phyloP scores from a whole-genome alignment of 2,113 vertebrate species.

The Calonectris borealis region DNA sequence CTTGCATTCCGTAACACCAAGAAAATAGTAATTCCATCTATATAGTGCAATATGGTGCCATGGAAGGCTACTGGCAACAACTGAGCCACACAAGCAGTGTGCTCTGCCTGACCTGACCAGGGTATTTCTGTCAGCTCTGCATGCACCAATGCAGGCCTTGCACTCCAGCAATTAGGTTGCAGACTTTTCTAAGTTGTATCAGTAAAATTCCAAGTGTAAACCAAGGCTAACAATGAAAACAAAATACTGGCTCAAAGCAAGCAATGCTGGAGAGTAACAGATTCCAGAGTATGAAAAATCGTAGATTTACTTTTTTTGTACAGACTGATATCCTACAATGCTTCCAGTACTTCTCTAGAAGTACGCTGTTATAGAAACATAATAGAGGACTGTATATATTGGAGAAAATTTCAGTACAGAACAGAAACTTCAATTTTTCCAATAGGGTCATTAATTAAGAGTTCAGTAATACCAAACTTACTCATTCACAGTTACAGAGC shows the following conservation, averaged over 20 bases:
- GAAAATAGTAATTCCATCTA: not conserved
- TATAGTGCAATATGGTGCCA: not conserved
- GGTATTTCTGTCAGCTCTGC: not conserved
- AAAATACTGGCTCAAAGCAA: not conserved
- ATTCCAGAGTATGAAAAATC: not conserved
- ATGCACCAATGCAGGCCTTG: not conserved
- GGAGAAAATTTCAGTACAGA: not conserved
- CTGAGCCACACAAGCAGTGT: not conserved
- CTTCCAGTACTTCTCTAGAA: not conserved
- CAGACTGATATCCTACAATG: not conserved
- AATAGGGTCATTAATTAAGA: not conserved
- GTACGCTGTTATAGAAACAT: not conserved
- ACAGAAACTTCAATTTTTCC: not conserved
- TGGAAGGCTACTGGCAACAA: not conserved
- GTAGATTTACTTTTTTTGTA: not conserved
- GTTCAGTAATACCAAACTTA: not conserved
- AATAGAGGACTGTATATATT: not conserved
- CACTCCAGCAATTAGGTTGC: not conserved
- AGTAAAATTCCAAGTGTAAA: not conserved
- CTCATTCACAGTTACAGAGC: not conserved
- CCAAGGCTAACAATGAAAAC: not conserved
- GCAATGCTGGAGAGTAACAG: not conserved
- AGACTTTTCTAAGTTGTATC: not conserved
- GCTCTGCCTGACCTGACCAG: not conserved
- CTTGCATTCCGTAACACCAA: not conserved